Evolutionary conservation across 2,888 invertebrate species (phyloP).

Genomic region (Phengaris arion): DNA sequence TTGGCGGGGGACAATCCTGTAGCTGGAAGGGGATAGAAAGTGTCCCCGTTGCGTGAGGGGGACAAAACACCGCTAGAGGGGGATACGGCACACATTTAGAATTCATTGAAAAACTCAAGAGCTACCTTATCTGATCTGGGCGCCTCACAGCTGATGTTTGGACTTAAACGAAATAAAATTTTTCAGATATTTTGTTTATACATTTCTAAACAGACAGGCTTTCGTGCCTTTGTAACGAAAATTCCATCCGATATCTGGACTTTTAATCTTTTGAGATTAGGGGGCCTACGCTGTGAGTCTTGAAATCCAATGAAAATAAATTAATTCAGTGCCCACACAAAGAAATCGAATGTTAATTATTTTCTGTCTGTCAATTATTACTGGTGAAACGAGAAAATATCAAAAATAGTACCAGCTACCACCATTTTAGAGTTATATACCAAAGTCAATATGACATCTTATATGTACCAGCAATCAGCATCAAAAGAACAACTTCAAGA

Average conservation of each 20-base stretch:
- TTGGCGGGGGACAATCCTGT: conserved; percentile 15
- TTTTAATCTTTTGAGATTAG: conserved; percentile 10
- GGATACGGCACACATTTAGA: conserved; percentile 65
- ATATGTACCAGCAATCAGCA: no score
- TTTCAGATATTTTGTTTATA: conserved; percentile 11
- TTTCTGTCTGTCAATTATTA: no score
- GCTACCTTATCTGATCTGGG: conserved; percentile 75
- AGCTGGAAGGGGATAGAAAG: conserved; percentile 39
- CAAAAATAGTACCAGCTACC: no score
- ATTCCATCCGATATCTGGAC: conserved; percentile 7
- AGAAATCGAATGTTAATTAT: not conserved
- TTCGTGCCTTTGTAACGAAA: not conserved
- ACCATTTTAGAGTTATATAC: no score
- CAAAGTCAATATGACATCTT: no score
- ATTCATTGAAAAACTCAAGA: conserved; percentile 76
- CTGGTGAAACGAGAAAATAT: no score
- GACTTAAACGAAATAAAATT: conserved; percentile 28
- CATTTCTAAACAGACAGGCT: not conserved
- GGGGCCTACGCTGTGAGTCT: not conserved
- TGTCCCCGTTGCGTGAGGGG: conserved; percentile 34
- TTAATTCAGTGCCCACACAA: not conserved
- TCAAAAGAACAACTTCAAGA: no score
- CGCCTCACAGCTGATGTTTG: conserved; percentile 42
- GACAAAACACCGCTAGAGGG: conserved; percentile 37
- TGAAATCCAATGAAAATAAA: conserved; percentile 1